A percentile compares a stretch with the other conserved stretches of the same genome.
Evolutionary conservation across 2,797 vertebrate species (phyloP).

Genomic region (Neosilurus hyrtlii): DNA sequence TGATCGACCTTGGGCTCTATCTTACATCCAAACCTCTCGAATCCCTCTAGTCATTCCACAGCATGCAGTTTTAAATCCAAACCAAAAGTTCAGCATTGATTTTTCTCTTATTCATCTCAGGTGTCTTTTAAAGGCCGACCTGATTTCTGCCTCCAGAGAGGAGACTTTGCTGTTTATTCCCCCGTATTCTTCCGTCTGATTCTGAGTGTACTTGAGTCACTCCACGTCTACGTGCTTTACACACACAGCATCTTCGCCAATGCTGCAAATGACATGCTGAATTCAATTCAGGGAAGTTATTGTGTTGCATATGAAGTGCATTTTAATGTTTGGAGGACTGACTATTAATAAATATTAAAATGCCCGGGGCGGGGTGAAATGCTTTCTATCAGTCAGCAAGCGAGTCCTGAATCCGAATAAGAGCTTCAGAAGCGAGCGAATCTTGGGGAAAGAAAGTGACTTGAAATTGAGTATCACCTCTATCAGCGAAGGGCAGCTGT

Average conservation of each 20-base stretch:
- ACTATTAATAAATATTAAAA: not conserved
- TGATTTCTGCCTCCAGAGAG: conserved; percentile 1
- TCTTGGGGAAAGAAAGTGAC: conserved; percentile 30
- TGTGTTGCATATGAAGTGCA: no score
- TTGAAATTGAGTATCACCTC: conserved; percentile 53
- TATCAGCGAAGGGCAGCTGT: conserved; percentile 41
- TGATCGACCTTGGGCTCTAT: not conserved
- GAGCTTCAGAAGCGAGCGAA: not conserved
- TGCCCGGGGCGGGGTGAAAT: not conserved
- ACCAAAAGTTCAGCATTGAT: not conserved
- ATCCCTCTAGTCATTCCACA: not conserved
- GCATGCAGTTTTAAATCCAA: not conserved
- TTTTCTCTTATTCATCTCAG: conserved; percentile 12
- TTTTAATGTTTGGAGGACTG: not conserved
- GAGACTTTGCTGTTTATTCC: not conserved
- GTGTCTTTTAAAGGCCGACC: not conserved
- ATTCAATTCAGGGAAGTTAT: not conserved
- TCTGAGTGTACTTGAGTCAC: not conserved
- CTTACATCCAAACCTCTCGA: not conserved
- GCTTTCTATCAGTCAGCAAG: not conserved
- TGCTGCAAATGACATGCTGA: not conserved
- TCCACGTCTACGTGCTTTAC: not conserved
- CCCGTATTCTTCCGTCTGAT: not conserved
- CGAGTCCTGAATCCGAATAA: not conserved
- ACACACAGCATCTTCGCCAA: not conserved